These are phyloP conservation scores for Galeruca laticollis DNA, from an alignment of 2,888 invertebrate species.

Conservation along the genomic window DNA sequence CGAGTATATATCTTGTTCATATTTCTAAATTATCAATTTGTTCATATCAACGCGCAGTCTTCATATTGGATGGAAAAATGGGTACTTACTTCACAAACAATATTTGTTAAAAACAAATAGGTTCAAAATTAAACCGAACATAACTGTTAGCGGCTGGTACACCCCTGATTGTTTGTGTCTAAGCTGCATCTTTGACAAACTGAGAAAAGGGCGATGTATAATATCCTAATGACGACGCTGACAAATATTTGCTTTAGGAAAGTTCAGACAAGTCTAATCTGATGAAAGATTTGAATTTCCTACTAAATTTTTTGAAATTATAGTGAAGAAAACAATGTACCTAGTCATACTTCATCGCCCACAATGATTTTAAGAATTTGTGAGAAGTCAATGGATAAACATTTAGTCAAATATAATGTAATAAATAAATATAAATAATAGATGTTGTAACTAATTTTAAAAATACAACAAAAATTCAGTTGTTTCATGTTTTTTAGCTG, in stretches of 20 bases:
- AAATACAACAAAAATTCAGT: too few species aligned
- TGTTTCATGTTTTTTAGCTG: too few species aligned
- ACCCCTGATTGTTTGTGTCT: constrained; percentile 10
- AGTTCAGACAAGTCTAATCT: constrained; percentile 22
- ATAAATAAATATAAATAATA: too few species aligned
- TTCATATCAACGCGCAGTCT: too few species aligned
- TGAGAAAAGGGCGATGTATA: constrained; percentile 19
- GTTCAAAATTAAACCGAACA: background rate
- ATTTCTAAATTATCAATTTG: too few species aligned
- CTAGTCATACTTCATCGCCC: background rate
- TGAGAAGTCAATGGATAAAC: too few species aligned
- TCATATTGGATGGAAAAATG: too few species aligned
- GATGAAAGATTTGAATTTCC: constrained; percentile 18
- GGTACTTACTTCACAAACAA: too few species aligned
- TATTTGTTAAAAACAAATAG: too few species aligned
- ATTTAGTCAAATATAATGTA: too few species aligned
- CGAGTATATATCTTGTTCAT: too few species aligned
- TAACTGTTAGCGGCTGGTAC: background rate
- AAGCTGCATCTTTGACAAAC: constrained; percentile 21
- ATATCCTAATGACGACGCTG: constrained; percentile 23
- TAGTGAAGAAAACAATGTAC: background rate
- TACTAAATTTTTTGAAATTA: background rate
- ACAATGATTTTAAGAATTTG: background rate
- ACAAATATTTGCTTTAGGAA: constrained; percentile 20
- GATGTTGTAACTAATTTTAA: too few species aligned